Evolutionary conservation across 2,797 vertebrate genomes (phyloP).

Genomic region (Danio choprae): DNA sequence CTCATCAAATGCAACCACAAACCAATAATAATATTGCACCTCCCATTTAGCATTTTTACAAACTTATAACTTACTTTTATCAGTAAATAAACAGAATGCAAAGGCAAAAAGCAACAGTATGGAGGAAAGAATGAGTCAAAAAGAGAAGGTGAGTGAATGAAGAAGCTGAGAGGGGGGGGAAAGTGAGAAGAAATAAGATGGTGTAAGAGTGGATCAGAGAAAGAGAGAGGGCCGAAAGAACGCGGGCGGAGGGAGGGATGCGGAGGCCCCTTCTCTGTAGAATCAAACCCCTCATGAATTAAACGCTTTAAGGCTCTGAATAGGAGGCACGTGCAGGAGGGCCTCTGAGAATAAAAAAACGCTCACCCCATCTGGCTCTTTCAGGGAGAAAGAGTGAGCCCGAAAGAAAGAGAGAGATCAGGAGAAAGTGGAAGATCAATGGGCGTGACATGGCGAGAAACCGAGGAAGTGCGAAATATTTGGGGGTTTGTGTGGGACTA

Average conservation of each 20-base stretch:
- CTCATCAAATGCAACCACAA: background rate
- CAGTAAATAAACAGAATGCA: background rate
- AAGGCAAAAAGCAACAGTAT: conserved; percentile 2
- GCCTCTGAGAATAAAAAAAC: conserved; percentile 70
- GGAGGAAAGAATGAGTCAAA: conserved; percentile 35
- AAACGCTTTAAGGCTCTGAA: conserved; percentile 76
- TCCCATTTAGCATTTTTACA: background rate
- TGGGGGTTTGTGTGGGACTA: conserved; percentile 6
- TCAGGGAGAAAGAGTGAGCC: conserved; percentile 37
- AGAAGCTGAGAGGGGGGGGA: conserved; percentile 42
- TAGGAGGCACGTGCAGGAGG: conserved; percentile 79
- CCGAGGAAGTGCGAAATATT: background rate
- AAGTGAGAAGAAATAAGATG: conserved; percentile 33
- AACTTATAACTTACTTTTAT: background rate
- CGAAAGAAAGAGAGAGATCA: conserved; percentile 49
- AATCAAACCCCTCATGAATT: conserved; percentile 72
- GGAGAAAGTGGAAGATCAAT: conserved; percentile 52
- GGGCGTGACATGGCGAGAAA: conserved; percentile 35
- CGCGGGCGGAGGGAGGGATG: conserved; percentile 66
- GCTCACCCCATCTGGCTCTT: conserved; percentile 76
- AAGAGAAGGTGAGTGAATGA: conserved; percentile 42
- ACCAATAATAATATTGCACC: background rate
- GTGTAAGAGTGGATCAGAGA: conserved; percentile 44
- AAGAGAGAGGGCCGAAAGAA: conserved; percentile 35
- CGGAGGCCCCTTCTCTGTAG: conserved; percentile 59